phyloP scores from a whole-genome alignment of 2,888 invertebrate genomes.

The Ormyrus labotus region DNA sequence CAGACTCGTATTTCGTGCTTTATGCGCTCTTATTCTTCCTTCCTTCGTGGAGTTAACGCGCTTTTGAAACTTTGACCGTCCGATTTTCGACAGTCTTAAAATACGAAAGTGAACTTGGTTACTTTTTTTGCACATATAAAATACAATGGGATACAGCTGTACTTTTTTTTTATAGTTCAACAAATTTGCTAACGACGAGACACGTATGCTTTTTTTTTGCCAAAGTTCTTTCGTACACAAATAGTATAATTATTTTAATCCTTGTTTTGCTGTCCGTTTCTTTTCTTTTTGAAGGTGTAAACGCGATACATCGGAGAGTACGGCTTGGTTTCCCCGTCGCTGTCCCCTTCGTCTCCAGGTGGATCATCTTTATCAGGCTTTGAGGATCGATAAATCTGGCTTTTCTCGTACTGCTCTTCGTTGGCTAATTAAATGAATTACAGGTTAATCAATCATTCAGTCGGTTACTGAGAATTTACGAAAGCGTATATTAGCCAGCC shows the following conservation, averaged over 20 bases:
- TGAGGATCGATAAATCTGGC: conserved; percentile 70
- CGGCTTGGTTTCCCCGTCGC: conserved; percentile 64
- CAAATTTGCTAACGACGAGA: too few relatives aligned
- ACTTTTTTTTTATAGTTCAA: too few relatives aligned
- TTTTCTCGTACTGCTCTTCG: conserved; percentile 64
- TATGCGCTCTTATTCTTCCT: background rate
- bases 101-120: background rate
- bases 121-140: background rate
- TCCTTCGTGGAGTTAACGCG: too few relatives aligned
- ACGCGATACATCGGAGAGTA: conserved; percentile 70
- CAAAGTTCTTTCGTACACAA: too few relatives aligned
- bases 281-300: conserved; percentile 62
- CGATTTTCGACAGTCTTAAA: too few relatives aligned
- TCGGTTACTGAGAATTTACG: background rate
- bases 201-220: background rate
- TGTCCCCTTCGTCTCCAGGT: conserved; percentile 67
- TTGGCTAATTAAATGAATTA: conserved; percentile 54
- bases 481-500: too few relatives aligned
- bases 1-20: too few relatives aligned
- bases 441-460: background rate
- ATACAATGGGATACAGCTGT: too few relatives aligned
- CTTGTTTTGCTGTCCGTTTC: too few relatives aligned
- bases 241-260: too few relatives aligned
- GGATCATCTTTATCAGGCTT: conserved; percentile 71
- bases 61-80: too few relatives aligned